Evolutionary conservation across 2,113 vertebrate species (phyloP).

Genomic region (Brachirus orientalis): DNA sequence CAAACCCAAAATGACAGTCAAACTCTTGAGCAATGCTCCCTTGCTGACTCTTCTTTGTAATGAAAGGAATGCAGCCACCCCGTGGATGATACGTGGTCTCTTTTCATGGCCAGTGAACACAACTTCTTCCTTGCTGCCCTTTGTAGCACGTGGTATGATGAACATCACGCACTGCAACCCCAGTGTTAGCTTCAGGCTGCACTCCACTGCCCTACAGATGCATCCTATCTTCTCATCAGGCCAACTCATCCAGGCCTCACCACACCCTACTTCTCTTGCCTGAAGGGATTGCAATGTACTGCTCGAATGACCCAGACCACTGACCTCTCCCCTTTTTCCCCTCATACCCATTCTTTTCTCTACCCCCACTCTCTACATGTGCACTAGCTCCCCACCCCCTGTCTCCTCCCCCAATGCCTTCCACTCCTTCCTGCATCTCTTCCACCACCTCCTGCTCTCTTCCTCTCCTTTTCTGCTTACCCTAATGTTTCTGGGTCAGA

Average conservation of each 20-base stretch:
- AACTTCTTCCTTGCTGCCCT: constrained; percentile 47
- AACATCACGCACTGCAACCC: constrained; percentile 58
- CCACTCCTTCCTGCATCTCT: constrained; percentile 34
- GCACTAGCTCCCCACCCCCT: constrained; percentile 25
- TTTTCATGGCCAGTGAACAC: constrained; percentile 54
- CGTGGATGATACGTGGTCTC: constrained; percentile 36
- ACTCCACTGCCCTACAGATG: constrained; percentile 48
- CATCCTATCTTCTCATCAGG: constrained; percentile 33
- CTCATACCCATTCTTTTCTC: constrained; percentile 49
- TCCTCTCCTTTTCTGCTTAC: constrained; percentile 27
- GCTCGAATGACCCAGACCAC: constrained; percentile 67
- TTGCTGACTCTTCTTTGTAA: constrained; percentile 36
- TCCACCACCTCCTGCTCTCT: constrained; percentile 1
- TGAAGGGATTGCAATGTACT: constrained; percentile 62
- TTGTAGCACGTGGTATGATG: constrained; percentile 58
- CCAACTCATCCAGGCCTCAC: constrained; percentile 41
- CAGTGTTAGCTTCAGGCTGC: constrained; percentile 47
- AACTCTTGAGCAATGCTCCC: background rate
- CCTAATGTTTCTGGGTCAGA: constrained; percentile 48
- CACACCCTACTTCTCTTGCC: constrained; percentile 52
- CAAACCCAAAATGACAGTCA: constrained; percentile 13
- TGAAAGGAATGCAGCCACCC: constrained; percentile 59
- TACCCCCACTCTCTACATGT: constrained; percentile 26
- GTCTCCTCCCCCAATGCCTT: constrained; percentile 31
- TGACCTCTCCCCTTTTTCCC: constrained; percentile 59